Base-by-base conservation (phyloP, 37 sponge, comb jelly and placozoan genomes). In the Geodia barretti region DNA sequence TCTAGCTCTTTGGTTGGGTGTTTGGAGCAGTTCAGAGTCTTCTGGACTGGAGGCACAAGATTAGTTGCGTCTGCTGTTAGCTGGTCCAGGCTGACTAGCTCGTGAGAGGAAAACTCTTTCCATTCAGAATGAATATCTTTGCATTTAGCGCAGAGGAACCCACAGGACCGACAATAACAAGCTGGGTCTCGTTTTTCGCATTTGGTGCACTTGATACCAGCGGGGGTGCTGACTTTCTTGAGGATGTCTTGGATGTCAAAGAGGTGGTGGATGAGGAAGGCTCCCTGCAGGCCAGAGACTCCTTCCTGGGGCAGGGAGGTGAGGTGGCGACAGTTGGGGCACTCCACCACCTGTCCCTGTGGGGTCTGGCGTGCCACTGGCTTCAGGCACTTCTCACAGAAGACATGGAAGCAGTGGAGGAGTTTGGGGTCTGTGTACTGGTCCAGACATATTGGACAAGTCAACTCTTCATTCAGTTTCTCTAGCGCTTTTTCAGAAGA, bases 1-100 rank as follows among this genome's bases (percentile, higher is more conserved):
- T 77, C 78, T 37, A 70, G 62, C 62, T 84, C 77, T 38, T 62
- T 84, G 60, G 24, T 60, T 23, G 32, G 29, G 62, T 84, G 84
- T 19, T 74, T 43, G 32, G 76, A 30, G 60, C 76, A 75, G 34
- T 60, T 29, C 25, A 75, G 54, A 23, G 34, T n/a, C 60, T 75
- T 75, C 60, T 75, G 39, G 21, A 41, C 59, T 39, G 60, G 60
- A 19, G 62, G 4, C 21, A 75, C 60, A 59, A 75, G 59, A 5
- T 31, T 26, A 5, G 62, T 41, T 19, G 32, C 59, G 1, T 75
- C 60, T 0, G 30, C 62, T 19, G 30, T 25, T 32, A 75, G 26
- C 17, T 40, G 21, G 5, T 26, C 32, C 2, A 59, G 39, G 60
- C 60, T 7, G 60, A 75, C 76, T 59, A 75, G n/a, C 76, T 75